These are phyloP conservation scores for Athetis lepigone DNA, from an alignment of 2,888 invertebrate genomes.

Conservation along the genomic window DNA sequence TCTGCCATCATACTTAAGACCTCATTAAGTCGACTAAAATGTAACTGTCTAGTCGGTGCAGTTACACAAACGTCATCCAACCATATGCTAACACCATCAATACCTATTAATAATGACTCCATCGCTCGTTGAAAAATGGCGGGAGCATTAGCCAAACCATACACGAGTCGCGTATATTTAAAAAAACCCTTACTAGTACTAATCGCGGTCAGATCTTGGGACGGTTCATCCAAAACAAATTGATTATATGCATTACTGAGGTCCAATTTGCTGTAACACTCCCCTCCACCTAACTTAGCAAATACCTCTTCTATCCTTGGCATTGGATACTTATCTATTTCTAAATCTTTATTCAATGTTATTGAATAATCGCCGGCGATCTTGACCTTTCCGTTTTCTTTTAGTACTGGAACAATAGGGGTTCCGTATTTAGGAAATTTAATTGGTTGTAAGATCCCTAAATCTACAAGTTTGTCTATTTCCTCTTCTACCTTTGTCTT, in stretches of 20 bases:
- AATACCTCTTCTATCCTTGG: not conserved
- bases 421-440: not conserved
- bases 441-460: not conserved
- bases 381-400: not conserved
- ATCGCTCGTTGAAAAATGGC: too few relatives aligned
- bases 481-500: not conserved
- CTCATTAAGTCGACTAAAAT: too few relatives aligned
- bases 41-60: too few relatives aligned
- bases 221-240: not conserved
- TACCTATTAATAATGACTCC: too few relatives aligned
- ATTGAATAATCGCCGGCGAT: not conserved
- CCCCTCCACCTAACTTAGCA: not conserved
- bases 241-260: conserved; percentile 2
- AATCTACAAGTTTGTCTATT: not conserved
- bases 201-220: not conserved
- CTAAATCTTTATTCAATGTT: not conserved
- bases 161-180: conserved; percentile 4
- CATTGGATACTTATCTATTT: not conserved
- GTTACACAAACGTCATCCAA: too few relatives aligned
- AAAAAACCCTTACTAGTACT: conserved; percentile 2
- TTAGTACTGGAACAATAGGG: not conserved
- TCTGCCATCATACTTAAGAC: too few relatives aligned
- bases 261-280: not conserved
- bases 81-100: too few relatives aligned
- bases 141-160: not conserved